These are phyloP conservation scores for Stegana nigrithorax DNA, from an alignment of 2,888 invertebrate species.

Conservation along the genomic window DNA sequence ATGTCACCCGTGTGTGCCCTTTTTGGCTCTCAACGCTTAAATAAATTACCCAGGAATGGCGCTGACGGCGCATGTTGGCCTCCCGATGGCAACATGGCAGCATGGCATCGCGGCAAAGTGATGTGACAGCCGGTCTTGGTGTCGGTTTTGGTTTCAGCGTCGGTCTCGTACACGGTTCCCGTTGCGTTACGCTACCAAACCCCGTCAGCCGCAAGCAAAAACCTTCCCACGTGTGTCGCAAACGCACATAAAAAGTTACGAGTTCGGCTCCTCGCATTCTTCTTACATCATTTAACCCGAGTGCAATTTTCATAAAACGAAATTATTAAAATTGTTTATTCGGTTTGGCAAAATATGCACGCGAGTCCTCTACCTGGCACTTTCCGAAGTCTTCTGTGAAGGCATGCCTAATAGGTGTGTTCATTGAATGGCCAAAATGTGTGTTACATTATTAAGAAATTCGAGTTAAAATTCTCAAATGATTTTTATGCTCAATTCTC, in stretches of 20 bases:
- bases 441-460: conserved; percentile 25
- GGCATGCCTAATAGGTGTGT: conserved; percentile 22
- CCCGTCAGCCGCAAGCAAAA: conserved; percentile 21
- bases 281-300: conserved; percentile 59
- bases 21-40: conserved; percentile 25
- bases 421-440: conserved; percentile 27
- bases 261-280: conserved; percentile 47
- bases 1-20: conserved; percentile 3
- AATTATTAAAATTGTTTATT: conserved; percentile 65
- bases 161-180: not conserved
- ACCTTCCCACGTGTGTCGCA: not conserved
- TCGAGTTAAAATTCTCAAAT: no score
- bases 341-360: conserved; percentile 34
- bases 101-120: not conserved
- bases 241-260: conserved; percentile 50
- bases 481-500: no score
- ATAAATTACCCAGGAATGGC: conserved; percentile 30
- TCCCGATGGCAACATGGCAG: not conserved
- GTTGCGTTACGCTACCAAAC: not conserved
- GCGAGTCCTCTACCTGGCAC: not conserved
- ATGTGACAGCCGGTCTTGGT: conserved; percentile 4
- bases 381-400: not conserved
- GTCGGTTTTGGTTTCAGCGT: not conserved
- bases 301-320: conserved; percentile 64
- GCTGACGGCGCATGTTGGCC: conserved; percentile 12